Conservation (phyloP, 53 echinoderm and acorn worm genomes). For the Paracentrotus lividus region DNA sequence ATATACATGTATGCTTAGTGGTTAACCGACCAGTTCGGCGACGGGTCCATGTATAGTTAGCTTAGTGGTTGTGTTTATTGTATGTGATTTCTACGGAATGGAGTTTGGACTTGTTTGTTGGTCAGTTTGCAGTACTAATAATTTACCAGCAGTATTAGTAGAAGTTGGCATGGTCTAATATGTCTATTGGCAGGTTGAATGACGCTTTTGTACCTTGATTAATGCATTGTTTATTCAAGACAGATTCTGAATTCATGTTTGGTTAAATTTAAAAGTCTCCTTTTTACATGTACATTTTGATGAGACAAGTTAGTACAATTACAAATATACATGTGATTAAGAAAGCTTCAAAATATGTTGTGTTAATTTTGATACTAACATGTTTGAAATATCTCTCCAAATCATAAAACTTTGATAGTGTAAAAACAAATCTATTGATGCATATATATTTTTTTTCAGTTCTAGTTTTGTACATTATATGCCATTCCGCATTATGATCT, state of each 20-base stretch:
- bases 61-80: neutral
- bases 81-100: neutral
- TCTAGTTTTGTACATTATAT: neutral
- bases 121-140: conserved; percentile 19
- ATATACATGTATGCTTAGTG: too few species aligned
- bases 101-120: conserved; percentile 30
- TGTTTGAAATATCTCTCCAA: neutral
- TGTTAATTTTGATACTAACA: neutral
- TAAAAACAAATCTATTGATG: neutral
- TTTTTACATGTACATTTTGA: neutral
- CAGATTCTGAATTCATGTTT: neutral
- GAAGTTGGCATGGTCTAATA: neutral
- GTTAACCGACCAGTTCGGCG: too few species aligned
- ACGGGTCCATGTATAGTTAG: too few species aligned
- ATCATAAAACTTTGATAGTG: conserved; percentile 17
- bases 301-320: neutral
- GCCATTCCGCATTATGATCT: neutral
- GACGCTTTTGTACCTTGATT: neutral
- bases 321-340: neutral
- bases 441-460: neutral
- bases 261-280: neutral
- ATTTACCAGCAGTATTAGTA: conserved; percentile 26
- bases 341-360: neutral
- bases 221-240: neutral
- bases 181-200: neutral